Base-by-base conservation (phyloP, 1,140 invertebrate species). In the Oryzaephilus surinamensis region DNA sequence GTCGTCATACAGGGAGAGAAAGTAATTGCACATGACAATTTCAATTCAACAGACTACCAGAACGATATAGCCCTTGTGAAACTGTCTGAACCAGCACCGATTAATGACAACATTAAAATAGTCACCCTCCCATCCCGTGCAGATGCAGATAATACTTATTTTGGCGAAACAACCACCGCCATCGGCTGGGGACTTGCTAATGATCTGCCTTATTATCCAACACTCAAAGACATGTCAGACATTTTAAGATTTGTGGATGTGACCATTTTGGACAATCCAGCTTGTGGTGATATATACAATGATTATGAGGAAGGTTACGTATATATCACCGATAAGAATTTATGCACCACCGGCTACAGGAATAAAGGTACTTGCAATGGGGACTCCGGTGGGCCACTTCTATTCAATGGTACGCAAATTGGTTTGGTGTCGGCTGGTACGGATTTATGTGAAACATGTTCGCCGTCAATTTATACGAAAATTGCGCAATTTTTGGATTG, bases 391-490 rank as follows among this genome's bases (percentile, higher is more conserved):
- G 65, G 66, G 4, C 66, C 66, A 5, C 26, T 69, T 35, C 62
- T 61, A 2, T 57, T 64, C 27, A 52, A 55, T 31, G 52, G 45
- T 18, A 58, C 50, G 35, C 7, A 29, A 7, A 58, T 71, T 8
- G 71, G 70, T 7, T 61, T 73, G 2, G 61, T 65, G 0, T 66
- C 66, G 4, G 72, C 71, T 38, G 62, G 67, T 10, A 33, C 33
- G 0, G 48, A 37, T 6, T 67, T 69, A 1, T 74, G 72, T 47
- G 69, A 65, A 28, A 48, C 55, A 32, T 58, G 63, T 12, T 39
- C 47, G 10, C 71, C 71, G 0, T 65, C 66, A 6, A 71, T 67
- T 0, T 74, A 71, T 46, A 70, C 68, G 1, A 57, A 69, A 12
- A 64, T 72, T 7, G 66, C 66, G 32, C 38, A 51, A 4, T 64